phyloP scores from a whole-genome alignment of 2,888 invertebrate species.

The Eurytoma adleriae region DNA sequence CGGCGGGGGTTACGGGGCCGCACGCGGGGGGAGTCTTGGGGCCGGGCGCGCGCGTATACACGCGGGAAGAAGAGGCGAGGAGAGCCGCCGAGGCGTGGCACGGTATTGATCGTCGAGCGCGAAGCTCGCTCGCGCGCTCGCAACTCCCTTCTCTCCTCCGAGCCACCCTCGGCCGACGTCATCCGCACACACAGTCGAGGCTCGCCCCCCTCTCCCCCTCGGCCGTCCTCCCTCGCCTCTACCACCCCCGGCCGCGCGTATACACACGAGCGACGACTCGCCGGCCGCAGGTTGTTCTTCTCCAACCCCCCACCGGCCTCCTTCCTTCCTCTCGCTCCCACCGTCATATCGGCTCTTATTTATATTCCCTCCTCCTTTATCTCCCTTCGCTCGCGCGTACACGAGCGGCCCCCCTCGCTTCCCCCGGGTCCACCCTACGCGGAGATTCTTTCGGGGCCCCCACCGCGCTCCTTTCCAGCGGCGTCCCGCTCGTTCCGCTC shows the following conservation, averaged over 20 bases:
- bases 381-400: not conserved
- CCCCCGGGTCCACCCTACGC: not conserved
- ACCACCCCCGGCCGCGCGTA: constrained; percentile 56
- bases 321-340: constrained; percentile 37
- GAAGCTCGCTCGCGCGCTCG: constrained; percentile 59
- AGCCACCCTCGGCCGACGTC: constrained; percentile 68
- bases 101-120: constrained; percentile 72
- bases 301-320: not conserved
- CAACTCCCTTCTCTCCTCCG: constrained; percentile 60
- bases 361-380: constrained; percentile 47
- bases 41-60: constrained; percentile 1
- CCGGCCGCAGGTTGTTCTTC: constrained; percentile 52
- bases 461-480: not conserved
- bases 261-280: not conserved
- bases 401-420: not conserved
- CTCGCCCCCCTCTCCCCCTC: constrained; percentile 63
- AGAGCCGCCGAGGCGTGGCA: constrained; percentile 71
- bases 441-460: not conserved
- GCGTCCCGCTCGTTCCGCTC: not conserved
- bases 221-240: constrained; percentile 69
- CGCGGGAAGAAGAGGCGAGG: constrained; percentile 5
- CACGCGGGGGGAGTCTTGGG: too few relatives aligned
- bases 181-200: constrained; percentile 63
- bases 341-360: constrained; percentile 51
- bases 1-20: not conserved